Evolutionary conservation across 2,113 vertebrate genomes (phyloP), one percentile per base, ranked within the genome.

Genomic region (Xenopus laevis): DNA sequence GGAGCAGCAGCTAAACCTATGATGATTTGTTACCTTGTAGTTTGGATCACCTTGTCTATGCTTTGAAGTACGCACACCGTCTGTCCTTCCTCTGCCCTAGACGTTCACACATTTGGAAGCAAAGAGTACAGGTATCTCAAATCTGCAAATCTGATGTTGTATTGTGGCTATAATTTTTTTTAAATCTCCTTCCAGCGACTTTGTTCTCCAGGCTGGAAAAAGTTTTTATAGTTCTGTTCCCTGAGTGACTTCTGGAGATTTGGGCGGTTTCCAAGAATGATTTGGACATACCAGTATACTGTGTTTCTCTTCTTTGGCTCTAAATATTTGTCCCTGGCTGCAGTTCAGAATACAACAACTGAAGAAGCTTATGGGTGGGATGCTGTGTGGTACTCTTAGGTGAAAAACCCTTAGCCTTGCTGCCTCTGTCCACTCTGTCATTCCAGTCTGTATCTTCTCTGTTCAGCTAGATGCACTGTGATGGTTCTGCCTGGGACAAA

Each of bases 251-350:
- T 23, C 46, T 75, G 30, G 47, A n/a, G 50, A n/a, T 13, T n/a
- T 33, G 47, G 45, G 45, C 44, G 23, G 58, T n/a, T 70, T 63
- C 67, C 45, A 13, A 45, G 55, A 44, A 59, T 70, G 66, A 47
- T 76, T 65, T 45, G 20, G 58, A 70, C 66, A 77, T 77, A 57
- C 74, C 74, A 77, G 23, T 13, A 10, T 46, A 57, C 53, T 57
- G 58, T 64, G 65, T 11, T 67, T 7, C 10, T 50, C 47, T 70
- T 63, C 60, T 45, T 16, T 58, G 55, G 7, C 55, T 27, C 18
- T 13, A 23, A 23, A 23, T 4, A 23, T 50, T 40, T 68, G 18
- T 44, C 7, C 20, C 21, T 50, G 53, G 12, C 50, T 21, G 53
- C 71, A 23, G 58, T 23, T 23, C 21, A n/a, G 58, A 10, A 27